Evolutionary conservation across 35 echinoderm and acorn worm species (phyloP).

Genomic region (Acanthaster planci): DNA sequence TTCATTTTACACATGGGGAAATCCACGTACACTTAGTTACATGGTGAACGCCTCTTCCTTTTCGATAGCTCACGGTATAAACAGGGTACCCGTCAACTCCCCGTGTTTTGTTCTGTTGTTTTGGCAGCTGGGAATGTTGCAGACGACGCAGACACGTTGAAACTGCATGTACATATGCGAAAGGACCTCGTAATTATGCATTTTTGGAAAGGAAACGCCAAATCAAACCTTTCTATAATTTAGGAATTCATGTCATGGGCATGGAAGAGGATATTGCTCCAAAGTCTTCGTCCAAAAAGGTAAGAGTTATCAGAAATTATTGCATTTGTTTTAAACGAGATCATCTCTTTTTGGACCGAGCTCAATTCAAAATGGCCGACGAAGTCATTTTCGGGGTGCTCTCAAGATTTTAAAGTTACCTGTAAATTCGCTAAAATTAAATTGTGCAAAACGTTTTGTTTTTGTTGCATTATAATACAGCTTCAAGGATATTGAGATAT

Average conservation of each 20-base stretch:
- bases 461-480: not conserved
- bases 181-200: not conserved
- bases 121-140: too few species aligned
- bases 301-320: not conserved
- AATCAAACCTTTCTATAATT: not conserved
- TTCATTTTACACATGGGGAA: too few species aligned
- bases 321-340: not conserved
- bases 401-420: not conserved
- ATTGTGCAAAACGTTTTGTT: not conserved
- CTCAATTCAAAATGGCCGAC: constrained; percentile 3
- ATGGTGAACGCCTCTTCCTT: too few species aligned
- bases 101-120: too few species aligned
- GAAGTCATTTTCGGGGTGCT: not conserved
- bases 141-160: too few species aligned
- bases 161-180: too few species aligned
- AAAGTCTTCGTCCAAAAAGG: constrained; percentile 21
- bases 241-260: not conserved
- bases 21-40: too few species aligned
- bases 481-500: not conserved
- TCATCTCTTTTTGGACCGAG: not conserved
- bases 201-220: not conserved
- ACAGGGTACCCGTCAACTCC: too few species aligned
- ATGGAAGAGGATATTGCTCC: constrained; percentile 26
- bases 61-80: too few species aligned
- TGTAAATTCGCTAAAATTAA: not conserved